A percentile compares a stretch with the other conserved stretches of the same genome.
Evolutionary conservation across 2,113 vertebrate species (phyloP).

Genomic region (Leptocoma aspasia): DNA sequence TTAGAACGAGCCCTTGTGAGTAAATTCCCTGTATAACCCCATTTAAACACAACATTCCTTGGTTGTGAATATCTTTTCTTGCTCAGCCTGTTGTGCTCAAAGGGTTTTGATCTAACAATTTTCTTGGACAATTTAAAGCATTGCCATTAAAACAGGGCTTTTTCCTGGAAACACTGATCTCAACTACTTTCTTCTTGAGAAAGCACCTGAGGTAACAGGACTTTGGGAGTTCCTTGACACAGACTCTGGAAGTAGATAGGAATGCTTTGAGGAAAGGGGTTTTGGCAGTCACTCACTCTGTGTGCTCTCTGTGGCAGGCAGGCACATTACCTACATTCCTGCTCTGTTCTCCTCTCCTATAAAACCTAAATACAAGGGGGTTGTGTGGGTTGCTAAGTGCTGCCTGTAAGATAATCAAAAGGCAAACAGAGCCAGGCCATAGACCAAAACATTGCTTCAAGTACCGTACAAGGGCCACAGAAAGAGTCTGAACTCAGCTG

Average conservation of each 20-base stretch:
- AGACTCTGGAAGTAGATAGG: neutral
- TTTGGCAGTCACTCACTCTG: neutral
- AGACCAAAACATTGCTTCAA: neutral
- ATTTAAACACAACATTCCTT: neutral
- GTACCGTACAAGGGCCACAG: neutral
- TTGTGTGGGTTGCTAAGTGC: slow-evolving; percentile 33
- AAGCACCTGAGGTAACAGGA: neutral
- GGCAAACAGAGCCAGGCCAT: slow-evolving; percentile 15
- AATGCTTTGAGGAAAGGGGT: neutral
- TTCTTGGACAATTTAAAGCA: neutral
- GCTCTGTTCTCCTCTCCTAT: neutral
- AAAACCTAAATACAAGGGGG: neutral
- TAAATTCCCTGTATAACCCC: neutral
- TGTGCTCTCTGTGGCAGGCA: neutral
- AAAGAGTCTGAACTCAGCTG: neutral
- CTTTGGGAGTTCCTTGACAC: neutral
- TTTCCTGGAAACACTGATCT: neutral
- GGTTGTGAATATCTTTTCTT: neutral
- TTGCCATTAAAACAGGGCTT: neutral
- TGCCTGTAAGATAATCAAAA: slow-evolving; percentile 39
- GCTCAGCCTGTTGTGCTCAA: neutral
- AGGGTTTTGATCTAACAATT: neutral
- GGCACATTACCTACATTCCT: neutral
- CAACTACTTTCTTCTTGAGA: neutral
- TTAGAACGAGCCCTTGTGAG: neutral